Evolutionary conservation across 2,888 invertebrate genomes (phyloP), one percentile per base, ranked within the genome.

Genomic region (Athetis lepigone): DNA sequence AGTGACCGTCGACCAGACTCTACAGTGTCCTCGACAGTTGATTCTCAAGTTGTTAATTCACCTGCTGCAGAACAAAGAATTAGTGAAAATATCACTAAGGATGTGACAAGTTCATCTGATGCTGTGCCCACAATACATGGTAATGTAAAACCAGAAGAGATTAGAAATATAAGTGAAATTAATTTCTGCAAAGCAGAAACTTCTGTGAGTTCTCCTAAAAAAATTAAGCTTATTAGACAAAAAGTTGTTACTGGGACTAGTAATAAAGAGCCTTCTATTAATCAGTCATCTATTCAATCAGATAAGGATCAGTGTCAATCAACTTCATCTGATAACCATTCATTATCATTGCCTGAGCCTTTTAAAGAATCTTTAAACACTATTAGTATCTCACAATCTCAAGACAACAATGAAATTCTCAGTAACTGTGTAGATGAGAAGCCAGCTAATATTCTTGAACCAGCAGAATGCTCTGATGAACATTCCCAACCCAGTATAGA

Each of bases 181-280:
- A 94, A 90, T 91, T 87, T 94, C 89, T 93, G 94, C 90, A 92
- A 93, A 92, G 93, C 94, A 88, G 95, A 95, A 88, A 92, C 93
- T 58, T 93, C 94, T 60, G 82, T 89, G 72, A 90, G 88, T 90
- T 87, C 93, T 81, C 84, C 88, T 82, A 94, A 92, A 85, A 95
- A 91, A 91, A 93, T 95, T 83, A 95, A 92, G 85, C 90, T 95
- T 78, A 88, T 92, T 85, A 92, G 94, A 86, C 92, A 92, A 87
- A 94, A 92, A 90, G 61, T 80, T 80, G 79, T 78, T 75, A 80
- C 89, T 68, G 84, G 85, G 75, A 74, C 78, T 75, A 84, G 82
- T 78, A 84, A 79, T 80, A 87, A 73, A 81, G 85, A 84, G 49
- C 77, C 67, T 84, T 75, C 77, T 61, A 65, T 69, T 70, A 85